Percentiles rank a stretch among this genome's conserved stretches.
phyloP scores from a whole-genome alignment of 2,888 invertebrate genomes.

The Dryadula phaetusa region DNA sequence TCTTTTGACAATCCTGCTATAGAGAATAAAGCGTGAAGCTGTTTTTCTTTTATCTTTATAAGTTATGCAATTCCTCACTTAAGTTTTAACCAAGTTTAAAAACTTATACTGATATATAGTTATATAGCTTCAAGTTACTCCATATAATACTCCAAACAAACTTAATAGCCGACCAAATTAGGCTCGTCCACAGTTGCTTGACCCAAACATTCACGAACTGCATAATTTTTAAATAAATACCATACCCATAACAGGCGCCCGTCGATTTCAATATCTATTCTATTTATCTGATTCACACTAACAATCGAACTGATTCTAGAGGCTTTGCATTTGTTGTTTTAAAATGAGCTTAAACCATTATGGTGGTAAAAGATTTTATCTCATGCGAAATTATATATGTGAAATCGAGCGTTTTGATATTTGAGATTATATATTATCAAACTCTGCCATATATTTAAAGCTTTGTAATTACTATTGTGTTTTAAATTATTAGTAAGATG shows the following conservation, averaged over 20 bases:
- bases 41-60: too few species aligned
- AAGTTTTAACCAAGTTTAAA: neutral
- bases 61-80: too few species aligned
- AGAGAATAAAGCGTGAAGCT: too few species aligned
- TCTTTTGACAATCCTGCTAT: too few species aligned
- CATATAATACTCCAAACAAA: slow-evolving; percentile 39
- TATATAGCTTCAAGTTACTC: neutral
- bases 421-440: too few species aligned
- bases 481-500: too few species aligned
- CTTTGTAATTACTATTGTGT: too few species aligned
- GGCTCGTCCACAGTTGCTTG: slow-evolving; percentile 39
- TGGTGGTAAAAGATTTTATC: slow-evolving; percentile 74
- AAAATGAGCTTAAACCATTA: slow-evolving; percentile 56
- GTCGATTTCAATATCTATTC: slow-evolving; percentile 64
- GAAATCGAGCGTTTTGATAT: slow-evolving; percentile 37
- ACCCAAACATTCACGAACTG: slow-evolving; percentile 35
- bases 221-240: slow-evolving; percentile 53
- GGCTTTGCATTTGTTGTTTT: slow-evolving; percentile 58
- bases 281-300: slow-evolving; percentile 75
- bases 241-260: slow-evolving; percentile 56
- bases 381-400: slow-evolving; percentile 75
- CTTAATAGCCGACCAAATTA: slow-evolving; percentile 43
- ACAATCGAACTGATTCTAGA: slow-evolving; percentile 68
- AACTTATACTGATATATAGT: neutral
- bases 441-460: too few species aligned